Evolutionary conservation across 2,113 vertebrate genomes (phyloP).

Genomic region (Paracanthobrama guichenoti): DNA sequence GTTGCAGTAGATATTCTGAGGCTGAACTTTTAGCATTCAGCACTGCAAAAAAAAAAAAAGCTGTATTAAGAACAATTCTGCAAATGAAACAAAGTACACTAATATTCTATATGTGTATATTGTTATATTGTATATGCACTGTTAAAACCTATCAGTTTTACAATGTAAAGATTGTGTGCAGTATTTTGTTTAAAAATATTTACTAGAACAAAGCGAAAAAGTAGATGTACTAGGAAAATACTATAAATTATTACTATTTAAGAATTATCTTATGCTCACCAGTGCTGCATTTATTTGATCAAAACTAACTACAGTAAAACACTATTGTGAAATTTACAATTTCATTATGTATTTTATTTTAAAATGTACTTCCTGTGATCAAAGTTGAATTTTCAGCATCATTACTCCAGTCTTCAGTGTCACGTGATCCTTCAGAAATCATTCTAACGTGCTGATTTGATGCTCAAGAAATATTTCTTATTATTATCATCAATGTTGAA

Average conservation of each 20-base stretch:
- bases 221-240: no score
- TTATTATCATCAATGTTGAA: background rate
- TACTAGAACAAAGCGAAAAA: background rate
- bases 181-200: background rate
- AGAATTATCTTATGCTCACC: no score
- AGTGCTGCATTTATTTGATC: background rate
- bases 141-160: background rate
- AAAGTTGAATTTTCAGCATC: background rate
- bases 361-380: no score
- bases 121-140: background rate
- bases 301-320: background rate
- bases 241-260: no score
- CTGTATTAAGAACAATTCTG: background rate
- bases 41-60: background rate
- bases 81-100: background rate
- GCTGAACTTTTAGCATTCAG: background rate
- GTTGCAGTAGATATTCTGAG: background rate
- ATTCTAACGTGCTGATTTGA: background rate
- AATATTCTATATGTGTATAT: background rate
- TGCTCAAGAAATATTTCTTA: background rate
- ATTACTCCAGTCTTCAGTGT: no score
- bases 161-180: background rate
- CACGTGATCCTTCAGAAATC: no score
- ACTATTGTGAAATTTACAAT: background rate
- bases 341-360: no score